Percentiles rank a stretch among this genome's conserved stretches.
Evolutionary conservation across 2,113 vertebrate species (phyloP).

Genomic region (Acanthochromis polyacanthus): DNA sequence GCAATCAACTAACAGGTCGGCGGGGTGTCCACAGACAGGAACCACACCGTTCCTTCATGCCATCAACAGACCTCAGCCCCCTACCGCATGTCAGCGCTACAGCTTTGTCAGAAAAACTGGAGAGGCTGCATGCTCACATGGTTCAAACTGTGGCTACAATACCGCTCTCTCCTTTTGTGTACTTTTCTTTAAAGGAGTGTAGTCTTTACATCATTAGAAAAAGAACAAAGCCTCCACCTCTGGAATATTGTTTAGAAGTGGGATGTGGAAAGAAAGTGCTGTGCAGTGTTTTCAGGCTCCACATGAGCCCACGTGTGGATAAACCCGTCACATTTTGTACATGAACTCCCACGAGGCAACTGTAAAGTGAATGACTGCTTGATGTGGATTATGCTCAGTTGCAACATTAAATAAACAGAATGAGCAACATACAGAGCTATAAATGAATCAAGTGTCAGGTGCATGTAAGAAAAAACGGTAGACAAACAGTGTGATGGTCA

Average conservation of each 20-base stretch:
- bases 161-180: neutral
- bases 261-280: constrained; percentile 10
- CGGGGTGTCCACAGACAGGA: constrained; percentile 41
- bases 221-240: neutral
- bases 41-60: constrained; percentile 47
- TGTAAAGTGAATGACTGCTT: neutral
- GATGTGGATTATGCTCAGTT: neutral
- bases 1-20: constrained; percentile 58
- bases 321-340: neutral
- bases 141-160: neutral
- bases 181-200: neutral
- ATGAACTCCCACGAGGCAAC: neutral
- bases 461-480: no score
- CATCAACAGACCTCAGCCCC: constrained; percentile 35
- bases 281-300: neutral
- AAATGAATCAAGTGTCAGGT: no score
- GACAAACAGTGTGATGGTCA: neutral
- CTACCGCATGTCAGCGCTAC: constrained; percentile 39
- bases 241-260: neutral
- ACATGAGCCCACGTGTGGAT: neutral
- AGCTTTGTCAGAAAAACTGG: constrained; percentile 17
- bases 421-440: neutral
- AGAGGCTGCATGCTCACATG: neutral
- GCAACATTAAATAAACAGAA: neutral
- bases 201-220: neutral